Evolutionary conservation across 2,113 vertebrate genomes (phyloP).

Genomic region (Sterna hirundo): DNA sequence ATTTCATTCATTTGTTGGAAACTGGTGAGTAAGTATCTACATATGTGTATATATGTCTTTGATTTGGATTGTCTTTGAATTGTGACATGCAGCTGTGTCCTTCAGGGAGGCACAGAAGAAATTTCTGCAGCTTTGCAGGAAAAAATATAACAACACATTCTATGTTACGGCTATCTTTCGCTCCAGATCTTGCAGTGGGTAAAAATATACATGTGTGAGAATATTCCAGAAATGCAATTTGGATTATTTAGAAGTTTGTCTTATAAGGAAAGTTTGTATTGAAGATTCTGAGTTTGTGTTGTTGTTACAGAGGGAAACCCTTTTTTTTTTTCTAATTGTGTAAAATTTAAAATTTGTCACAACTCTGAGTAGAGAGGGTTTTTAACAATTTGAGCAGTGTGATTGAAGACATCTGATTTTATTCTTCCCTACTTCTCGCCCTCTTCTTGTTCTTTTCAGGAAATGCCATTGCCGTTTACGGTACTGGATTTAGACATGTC

Average conservation of each 20-base stretch:
- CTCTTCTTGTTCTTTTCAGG: conserved; percentile 26
- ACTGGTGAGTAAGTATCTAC: background rate
- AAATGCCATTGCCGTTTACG: background rate
- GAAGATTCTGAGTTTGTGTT: background rate
- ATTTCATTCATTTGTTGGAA: background rate
- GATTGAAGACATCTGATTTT: background rate
- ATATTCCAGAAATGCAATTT: background rate
- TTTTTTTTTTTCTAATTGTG: background rate
- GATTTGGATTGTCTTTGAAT: background rate
- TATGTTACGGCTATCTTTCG: background rate
- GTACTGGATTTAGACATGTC: background rate
- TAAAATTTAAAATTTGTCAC: background rate
- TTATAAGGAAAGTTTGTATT: background rate
- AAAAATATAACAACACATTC: background rate
- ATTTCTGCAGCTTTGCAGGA: background rate
- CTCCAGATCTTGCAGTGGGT: background rate
- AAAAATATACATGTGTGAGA: background rate
- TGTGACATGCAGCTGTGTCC: background rate
- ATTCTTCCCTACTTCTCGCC: background rate
- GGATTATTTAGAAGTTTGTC: background rate
- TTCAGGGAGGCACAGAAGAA: background rate
- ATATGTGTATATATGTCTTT: background rate
- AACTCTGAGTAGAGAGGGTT: background rate
- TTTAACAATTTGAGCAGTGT: background rate
- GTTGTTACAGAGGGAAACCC: background rate